phyloP scores from a whole-genome alignment of 2,113 vertebrate genomes.

The Apaloderma vittatum region DNA sequence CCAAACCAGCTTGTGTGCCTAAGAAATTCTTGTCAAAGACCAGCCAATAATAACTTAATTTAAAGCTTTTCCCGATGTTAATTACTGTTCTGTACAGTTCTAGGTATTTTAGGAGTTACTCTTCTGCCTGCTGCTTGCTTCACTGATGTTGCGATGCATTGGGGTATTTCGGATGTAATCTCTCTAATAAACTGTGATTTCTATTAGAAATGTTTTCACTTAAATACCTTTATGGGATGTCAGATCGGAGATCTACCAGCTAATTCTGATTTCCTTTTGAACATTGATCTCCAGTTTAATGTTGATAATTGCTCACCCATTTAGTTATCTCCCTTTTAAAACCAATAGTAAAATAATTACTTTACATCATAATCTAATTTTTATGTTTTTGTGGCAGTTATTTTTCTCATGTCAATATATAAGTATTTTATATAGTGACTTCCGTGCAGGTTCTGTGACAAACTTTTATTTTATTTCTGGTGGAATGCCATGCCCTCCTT shows the following conservation, averaged over 20 bases:
- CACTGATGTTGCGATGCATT: not conserved
- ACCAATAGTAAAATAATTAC: not conserved
- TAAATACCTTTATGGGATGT: not conserved
- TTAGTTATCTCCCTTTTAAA: not conserved
- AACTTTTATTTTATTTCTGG: not conserved
- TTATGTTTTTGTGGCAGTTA: not conserved
- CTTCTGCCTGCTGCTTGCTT: not conserved
- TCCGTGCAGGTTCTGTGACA: not conserved
- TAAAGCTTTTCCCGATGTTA: not conserved
- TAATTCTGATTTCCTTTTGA: not conserved
- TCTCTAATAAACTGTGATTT: not conserved
- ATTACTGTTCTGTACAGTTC: not conserved
- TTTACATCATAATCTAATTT: not conserved
- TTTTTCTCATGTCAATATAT: not conserved
- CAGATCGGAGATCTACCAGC: not conserved
- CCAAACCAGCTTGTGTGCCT: not conserved
- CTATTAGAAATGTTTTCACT: not conserved
- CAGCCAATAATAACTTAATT: not conserved
- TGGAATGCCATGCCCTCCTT: not conserved
- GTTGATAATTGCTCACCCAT: not conserved
- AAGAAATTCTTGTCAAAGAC: not conserved
- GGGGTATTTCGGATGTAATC: not conserved
- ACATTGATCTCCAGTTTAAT: not conserved
- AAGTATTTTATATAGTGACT: not conserved
- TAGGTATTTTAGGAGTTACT: not conserved